Evolutionary conservation across 2,888 invertebrate genomes (phyloP).

Genomic region (Gordius sp.): DNA sequence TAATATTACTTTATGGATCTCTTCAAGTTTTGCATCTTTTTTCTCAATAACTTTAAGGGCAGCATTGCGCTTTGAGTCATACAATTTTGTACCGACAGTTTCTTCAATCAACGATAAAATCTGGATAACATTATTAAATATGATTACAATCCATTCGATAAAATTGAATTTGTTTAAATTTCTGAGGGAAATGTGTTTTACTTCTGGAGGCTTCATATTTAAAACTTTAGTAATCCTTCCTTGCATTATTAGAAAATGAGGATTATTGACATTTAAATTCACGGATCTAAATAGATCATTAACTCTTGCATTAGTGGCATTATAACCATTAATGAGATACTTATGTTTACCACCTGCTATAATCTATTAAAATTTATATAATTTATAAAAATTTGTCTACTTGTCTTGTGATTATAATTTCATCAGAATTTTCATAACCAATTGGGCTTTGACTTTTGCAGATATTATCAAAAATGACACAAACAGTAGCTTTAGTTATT

Average conservation of each 20-base stretch:
- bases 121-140: constrained; percentile 30
- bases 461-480: constrained; percentile 72
- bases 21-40: constrained; percentile 62
- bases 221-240: constrained; percentile 90
- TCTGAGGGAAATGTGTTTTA: constrained; percentile 28
- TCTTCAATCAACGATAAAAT: constrained; percentile 91
- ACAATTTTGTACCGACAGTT: constrained; percentile 85
- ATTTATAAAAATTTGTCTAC: constrained; percentile 29
- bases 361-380: constrained; percentile 20
- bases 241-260: constrained; percentile 97
- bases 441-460: constrained; percentile 53
- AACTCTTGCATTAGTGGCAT: constrained; percentile 62
- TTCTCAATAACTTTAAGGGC: constrained; percentile 62
- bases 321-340: constrained; percentile 69
- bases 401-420: constrained; percentile 71
- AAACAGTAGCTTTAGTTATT: constrained; percentile 72
- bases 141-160: neutral
- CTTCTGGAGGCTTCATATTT: constrained; percentile 91
- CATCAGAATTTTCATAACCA: constrained; percentile 63
- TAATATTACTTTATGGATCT: constrained; percentile 45
- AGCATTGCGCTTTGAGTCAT: constrained; percentile 64
- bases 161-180: neutral
- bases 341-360: constrained; percentile 34
- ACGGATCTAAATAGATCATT: constrained; percentile 82
- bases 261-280: constrained; percentile 91